These are phyloP conservation scores for Trochalopteron elliotii DNA, from an alignment of 2,113 vertebrate species.

Conservation along the genomic window DNA sequence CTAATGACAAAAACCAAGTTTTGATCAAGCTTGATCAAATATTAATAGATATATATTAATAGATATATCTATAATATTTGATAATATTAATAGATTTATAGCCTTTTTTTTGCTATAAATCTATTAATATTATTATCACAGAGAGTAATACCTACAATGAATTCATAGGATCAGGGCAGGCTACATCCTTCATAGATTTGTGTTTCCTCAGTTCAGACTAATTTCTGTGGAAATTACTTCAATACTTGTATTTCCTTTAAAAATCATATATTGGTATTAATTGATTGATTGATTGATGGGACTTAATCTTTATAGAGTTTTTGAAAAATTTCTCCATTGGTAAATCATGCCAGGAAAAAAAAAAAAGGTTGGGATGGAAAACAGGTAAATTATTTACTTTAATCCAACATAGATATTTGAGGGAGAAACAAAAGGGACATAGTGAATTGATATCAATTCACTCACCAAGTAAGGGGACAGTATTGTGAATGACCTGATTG, in stretches of 20 bases:
- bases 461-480: background rate
- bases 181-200: background rate
- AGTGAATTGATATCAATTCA: background rate
- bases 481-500: background rate
- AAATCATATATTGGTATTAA: background rate
- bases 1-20: background rate
- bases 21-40: background rate
- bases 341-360: background rate
- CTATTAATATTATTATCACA: background rate
- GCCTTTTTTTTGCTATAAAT: background rate
- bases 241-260: constrained; percentile 1
- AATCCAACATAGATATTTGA: background rate
- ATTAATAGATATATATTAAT: too few relatives aligned
- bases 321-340: background rate
- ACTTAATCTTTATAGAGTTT: background rate
- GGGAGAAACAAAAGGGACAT: background rate
- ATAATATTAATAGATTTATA: too few relatives aligned
- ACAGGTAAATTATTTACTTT: background rate
- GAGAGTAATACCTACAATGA: background rate
- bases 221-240: constrained; percentile 12
- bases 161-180: background rate
- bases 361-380: background rate
- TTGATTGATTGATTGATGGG: background rate
- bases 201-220: constrained; percentile 2
- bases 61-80: too few relatives aligned